These are phyloP conservation scores for Drosophila fungiperda DNA, from an alignment of 2,888 invertebrate genomes.

Conservation along the genomic window DNA sequence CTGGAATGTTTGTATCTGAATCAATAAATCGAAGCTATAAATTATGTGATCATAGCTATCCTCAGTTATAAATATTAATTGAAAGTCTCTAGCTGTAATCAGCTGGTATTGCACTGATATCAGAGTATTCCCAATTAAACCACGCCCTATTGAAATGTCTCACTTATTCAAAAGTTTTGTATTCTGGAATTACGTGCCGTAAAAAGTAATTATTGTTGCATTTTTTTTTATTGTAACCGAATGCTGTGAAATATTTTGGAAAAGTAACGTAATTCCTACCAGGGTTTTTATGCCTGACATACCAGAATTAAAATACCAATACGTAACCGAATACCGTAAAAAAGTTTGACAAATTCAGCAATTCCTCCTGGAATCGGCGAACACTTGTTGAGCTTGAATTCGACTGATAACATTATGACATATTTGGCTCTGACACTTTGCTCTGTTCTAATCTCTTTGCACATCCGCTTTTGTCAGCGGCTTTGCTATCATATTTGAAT, in stretches of 20 bases:
- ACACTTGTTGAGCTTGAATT: neutral
- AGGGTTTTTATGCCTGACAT: neutral
- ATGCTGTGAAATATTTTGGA: neutral
- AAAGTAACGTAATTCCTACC: neutral
- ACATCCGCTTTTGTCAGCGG: neutral
- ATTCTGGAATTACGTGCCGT: neutral
- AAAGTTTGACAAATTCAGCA: neutral
- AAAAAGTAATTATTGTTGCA: neutral
- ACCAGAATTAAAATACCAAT: neutral
- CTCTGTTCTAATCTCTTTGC: neutral
- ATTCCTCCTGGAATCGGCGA: neutral
- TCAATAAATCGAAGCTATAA: no score
- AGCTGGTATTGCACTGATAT: neutral
- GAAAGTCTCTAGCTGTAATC: neutral
- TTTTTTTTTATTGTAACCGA: neutral
- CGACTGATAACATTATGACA: neutral
- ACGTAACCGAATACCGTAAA: neutral
- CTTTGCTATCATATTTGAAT: slow-evolving; percentile 8
- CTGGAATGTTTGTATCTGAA: neutral
- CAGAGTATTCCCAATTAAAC: neutral
- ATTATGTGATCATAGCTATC: no score
- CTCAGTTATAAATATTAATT: no score
- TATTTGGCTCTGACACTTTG: neutral
- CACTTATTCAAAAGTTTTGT: neutral
- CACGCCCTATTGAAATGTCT: neutral